A percentile compares a stretch with the other conserved stretches of the same genome.
phyloP scores from a whole-genome alignment of 2,797 vertebrate species.

The Philypnodon macrostomus region DNA sequence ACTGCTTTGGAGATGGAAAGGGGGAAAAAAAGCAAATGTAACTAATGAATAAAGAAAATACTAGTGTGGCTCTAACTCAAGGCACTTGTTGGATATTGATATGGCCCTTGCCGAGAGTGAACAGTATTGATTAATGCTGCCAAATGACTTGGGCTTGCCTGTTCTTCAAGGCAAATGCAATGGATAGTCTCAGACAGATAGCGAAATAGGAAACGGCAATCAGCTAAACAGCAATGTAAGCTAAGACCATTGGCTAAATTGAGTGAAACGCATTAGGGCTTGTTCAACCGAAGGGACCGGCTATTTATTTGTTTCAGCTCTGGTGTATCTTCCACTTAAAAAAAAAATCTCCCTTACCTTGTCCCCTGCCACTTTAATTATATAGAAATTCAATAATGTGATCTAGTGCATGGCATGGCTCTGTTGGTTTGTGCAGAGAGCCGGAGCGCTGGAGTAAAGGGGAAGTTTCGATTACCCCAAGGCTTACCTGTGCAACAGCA shows the following conservation, averaged over 20 bases:
- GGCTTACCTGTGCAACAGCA: conserved; percentile 29
- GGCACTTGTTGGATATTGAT: conserved; percentile 54
- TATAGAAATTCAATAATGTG: conserved; percentile 68
- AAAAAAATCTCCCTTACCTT: conserved; percentile 57
- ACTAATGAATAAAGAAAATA: conserved; percentile 51
- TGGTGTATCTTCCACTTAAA: conserved; percentile 61
- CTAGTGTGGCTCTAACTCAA: conserved; percentile 49
- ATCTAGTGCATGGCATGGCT: conserved; percentile 49
- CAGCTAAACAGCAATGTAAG: conserved; percentile 61
- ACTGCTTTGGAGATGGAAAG: conserved; percentile 20
- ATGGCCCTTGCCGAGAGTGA: conserved; percentile 50
- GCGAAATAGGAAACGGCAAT: conserved; percentile 63
- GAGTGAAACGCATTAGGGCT: conserved; percentile 71
- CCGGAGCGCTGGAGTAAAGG: conserved; percentile 17
- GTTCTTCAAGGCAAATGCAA: conserved; percentile 70
- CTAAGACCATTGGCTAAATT: conserved; percentile 69
- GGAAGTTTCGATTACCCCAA: conserved; percentile 48
- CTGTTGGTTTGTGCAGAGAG: conserved; percentile 38
- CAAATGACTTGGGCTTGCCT: conserved; percentile 62
- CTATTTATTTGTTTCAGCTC: conserved; percentile 63
- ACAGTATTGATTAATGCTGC: conserved; percentile 64
- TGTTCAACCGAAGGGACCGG: conserved; percentile 58
- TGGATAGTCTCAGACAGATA: conserved; percentile 61
- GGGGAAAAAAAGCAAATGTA: conserved; percentile 40
- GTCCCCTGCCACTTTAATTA: conserved; percentile 67